A percentile compares a stretch with the other conserved stretches of the same genome.
These are phyloP conservation scores for Drosophila fungiperda DNA, from an alignment of 2,888 invertebrate genomes.

Conservation along the genomic window DNA sequence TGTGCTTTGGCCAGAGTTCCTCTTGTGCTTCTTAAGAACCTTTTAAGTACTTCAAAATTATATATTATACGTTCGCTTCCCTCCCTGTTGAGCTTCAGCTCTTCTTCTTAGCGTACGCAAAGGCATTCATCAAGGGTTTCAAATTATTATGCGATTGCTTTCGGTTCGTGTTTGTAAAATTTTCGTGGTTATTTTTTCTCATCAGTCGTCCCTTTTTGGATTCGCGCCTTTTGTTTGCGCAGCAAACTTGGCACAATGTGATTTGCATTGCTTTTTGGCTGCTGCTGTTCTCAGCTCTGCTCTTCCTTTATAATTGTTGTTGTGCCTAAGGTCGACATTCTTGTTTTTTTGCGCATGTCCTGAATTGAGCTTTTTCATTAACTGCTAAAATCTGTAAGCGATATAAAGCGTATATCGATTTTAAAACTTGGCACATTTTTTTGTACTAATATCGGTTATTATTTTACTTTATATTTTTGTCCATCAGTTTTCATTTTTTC, in stretches of 20 bases:
- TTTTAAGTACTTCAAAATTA: conserved; percentile 67
- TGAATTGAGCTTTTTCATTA: conserved; percentile 41
- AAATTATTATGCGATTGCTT: conserved; percentile 52
- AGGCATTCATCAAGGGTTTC: conserved; percentile 71
- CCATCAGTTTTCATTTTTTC: background rate
- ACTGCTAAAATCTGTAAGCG: background rate
- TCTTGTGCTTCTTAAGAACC: conserved; percentile 41
- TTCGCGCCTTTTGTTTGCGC: conserved; percentile 62
- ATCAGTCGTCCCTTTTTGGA: conserved; percentile 18
- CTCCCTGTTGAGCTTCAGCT: conserved; percentile 15
- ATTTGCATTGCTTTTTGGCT: conserved; percentile 52
- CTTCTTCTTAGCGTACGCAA: conserved; percentile 33
- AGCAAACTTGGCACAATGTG: conserved; percentile 51
- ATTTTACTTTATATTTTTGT: background rate
- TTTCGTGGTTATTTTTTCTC: conserved; percentile 29
- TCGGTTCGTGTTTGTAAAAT: background rate
- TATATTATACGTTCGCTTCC: conserved; percentile 61
- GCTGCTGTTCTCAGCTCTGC: conserved; percentile 7
- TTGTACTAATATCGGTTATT: background rate
- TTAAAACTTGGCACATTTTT: background rate
- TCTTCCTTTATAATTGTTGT: conserved; percentile 20
- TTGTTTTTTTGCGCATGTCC: conserved; percentile 60
- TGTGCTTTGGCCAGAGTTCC: conserved; percentile 47
- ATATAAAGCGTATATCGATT: conserved; percentile 11
- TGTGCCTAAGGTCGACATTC: conserved; percentile 57